Evolutionary conservation across 2,113 vertebrate genomes (phyloP).

Genomic region (Eublepharis macularius): DNA sequence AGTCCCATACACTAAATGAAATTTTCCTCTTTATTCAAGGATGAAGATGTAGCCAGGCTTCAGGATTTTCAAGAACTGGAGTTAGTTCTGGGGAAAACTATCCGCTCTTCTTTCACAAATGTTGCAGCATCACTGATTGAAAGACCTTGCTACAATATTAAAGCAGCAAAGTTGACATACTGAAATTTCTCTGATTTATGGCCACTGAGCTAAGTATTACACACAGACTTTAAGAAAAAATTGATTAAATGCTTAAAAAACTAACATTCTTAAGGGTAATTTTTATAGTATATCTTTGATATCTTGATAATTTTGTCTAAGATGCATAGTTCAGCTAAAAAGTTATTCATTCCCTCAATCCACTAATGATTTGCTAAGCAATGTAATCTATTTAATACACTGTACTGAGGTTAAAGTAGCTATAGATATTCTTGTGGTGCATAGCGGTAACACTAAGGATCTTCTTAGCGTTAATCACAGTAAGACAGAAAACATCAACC

Average conservation of each 20-base stretch:
- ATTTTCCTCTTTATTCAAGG: slow-evolving; percentile 69
- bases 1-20: not conserved
- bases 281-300: slow-evolving; percentile 54
- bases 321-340: slow-evolving; percentile 36
- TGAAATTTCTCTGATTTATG: slow-evolving; percentile 33
- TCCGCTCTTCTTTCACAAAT: slow-evolving; percentile 71
- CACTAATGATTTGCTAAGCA: not conserved
- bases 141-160: slow-evolving; percentile 85
- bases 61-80: slow-evolving; percentile 93
- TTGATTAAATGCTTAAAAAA: not conserved
- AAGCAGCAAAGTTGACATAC: slow-evolving; percentile 86
- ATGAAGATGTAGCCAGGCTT: slow-evolving; percentile 90
- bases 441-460: not conserved
- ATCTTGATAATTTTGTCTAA: slow-evolving; percentile 48
- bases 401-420: not conserved
- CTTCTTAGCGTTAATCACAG: not conserved
- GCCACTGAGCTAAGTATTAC: not conserved
- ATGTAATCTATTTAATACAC: not conserved
- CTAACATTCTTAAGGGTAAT: slow-evolving; percentile 62
- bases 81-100: slow-evolving; percentile 78
- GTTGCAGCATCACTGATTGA: slow-evolving; percentile 64
- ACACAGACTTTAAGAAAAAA: slow-evolving; percentile 32
- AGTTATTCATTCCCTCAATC: not conserved
- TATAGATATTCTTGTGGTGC: not conserved
- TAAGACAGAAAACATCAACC: not conserved